These are phyloP conservation scores for Onchidella celtica DNA, from an alignment of 2,888 invertebrate genomes.

Conservation along the genomic window DNA sequence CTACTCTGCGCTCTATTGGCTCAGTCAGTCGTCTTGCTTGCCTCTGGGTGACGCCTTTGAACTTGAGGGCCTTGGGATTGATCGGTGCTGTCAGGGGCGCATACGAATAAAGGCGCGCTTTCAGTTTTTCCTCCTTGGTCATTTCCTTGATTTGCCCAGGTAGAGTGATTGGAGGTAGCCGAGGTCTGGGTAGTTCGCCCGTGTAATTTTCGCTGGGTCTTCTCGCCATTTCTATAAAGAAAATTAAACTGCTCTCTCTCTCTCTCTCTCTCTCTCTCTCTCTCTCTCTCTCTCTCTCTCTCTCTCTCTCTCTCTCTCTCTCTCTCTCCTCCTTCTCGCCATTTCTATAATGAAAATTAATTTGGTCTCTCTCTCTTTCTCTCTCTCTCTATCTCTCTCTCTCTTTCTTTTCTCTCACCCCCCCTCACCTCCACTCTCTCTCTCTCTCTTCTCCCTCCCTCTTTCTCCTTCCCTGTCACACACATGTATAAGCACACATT, in stretches of 20 bases:
- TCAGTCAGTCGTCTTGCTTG: constrained; percentile 36
- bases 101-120: constrained; percentile 46
- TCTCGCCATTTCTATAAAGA: neutral
- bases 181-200: constrained; percentile 32
- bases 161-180: constrained; percentile 30
- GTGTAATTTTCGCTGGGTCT: neutral
- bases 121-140: constrained; percentile 43
- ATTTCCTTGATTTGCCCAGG: constrained; percentile 32
- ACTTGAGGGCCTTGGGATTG: constrained; percentile 45
- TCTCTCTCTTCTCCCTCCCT: no score
- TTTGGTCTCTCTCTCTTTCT: no score
- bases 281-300: constrained; percentile 11
- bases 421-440: no score
- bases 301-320: constrained; percentile 4
- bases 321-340: constrained; percentile 1
- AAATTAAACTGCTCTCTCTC: neutral
- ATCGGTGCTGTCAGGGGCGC: constrained; percentile 41
- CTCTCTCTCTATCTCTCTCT: no score
- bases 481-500: no score
- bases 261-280: neutral
- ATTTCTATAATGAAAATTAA: no score
- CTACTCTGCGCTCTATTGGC: constrained; percentile 34
- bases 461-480: no score
- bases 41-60: constrained; percentile 43
- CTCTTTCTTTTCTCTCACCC: no score